phyloP scores from a whole-genome alignment of 2,113 vertebrate genomes.

The Bufo gargarizans region DNA sequence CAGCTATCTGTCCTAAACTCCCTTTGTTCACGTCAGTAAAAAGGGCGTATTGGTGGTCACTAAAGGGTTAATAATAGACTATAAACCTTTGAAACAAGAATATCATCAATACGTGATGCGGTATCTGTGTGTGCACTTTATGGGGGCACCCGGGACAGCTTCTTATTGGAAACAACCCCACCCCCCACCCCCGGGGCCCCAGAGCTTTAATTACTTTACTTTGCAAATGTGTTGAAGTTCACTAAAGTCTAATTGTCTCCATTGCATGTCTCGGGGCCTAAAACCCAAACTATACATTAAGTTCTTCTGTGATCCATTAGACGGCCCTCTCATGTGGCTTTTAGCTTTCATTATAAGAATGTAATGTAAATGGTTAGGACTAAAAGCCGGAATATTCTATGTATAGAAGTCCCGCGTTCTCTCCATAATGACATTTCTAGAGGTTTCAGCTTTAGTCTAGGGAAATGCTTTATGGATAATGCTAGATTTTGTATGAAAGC shows the following conservation, averaged over 20 bases:
- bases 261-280: not conserved
- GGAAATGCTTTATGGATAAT: not conserved
- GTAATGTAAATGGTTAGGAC: slow-evolving; percentile 2
- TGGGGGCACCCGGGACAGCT: not conserved
- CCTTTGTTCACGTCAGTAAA: too few relatives aligned
- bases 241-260: not conserved
- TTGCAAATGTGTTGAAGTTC: not conserved
- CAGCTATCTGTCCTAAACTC: too few relatives aligned
- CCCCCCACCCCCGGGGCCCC: not conserved
- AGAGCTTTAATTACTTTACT: too few relatives aligned
- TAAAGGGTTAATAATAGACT: too few relatives aligned
- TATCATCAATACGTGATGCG: not conserved
- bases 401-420: not conserved
- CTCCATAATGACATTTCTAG: not conserved
- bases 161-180: not conserved
- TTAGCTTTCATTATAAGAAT: slow-evolving; percentile 6
- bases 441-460: not conserved
- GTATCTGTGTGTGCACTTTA: not conserved
- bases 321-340: not conserved
- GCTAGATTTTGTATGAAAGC: not conserved
- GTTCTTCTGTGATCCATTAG: not conserved
- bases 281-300: slow-evolving; percentile 9
- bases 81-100: not conserved
- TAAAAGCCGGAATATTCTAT: not conserved
- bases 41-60: too few relatives aligned